Percentiles rank a stretch among this genome's conserved stretches.
Conservation (phyloP, 2,888 invertebrate genomes). For the Bugulina stolonifera region DNA sequence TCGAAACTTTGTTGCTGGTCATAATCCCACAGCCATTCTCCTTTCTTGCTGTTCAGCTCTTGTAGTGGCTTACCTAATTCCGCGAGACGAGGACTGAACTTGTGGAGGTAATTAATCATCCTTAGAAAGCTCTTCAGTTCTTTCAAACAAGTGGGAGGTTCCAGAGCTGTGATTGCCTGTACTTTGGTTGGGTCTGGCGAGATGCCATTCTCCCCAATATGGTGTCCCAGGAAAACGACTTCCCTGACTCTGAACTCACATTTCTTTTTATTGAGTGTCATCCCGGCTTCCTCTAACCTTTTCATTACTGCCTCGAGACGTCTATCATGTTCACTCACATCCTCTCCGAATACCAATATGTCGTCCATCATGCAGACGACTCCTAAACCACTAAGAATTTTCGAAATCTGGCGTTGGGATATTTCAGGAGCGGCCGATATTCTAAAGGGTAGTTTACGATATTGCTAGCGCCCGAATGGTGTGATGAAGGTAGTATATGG, state of each 20-base stretch:
- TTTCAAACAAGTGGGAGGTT: no score
- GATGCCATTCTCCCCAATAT: neutral
- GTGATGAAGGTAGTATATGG: neutral
- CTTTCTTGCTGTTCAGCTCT: no score
- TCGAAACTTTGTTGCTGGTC: no score
- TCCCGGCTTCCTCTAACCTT: neutral
- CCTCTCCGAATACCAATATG: no score
- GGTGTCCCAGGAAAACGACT: neutral
- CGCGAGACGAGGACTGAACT: no score
- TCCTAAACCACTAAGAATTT: neutral
- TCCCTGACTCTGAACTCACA: no score
- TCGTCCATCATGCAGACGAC: neutral
- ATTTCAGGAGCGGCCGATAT: neutral
- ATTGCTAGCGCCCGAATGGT: neutral
- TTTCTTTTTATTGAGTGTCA: neutral
- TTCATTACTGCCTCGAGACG: neutral
- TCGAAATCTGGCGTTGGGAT: neutral
- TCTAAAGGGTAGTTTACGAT: neutral
- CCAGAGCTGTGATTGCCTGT: no score
- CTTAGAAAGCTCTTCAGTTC: no score
- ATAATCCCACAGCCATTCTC: no score
- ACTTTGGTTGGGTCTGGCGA: no score
- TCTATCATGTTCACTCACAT: neutral
- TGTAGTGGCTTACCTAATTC: no score
- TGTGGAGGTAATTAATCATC: no score